Evolutionary conservation across 2,888 invertebrate species (phyloP), one percentile per base, ranked within the genome.

Genomic region (Synanthedon andrenaeformis): DNA sequence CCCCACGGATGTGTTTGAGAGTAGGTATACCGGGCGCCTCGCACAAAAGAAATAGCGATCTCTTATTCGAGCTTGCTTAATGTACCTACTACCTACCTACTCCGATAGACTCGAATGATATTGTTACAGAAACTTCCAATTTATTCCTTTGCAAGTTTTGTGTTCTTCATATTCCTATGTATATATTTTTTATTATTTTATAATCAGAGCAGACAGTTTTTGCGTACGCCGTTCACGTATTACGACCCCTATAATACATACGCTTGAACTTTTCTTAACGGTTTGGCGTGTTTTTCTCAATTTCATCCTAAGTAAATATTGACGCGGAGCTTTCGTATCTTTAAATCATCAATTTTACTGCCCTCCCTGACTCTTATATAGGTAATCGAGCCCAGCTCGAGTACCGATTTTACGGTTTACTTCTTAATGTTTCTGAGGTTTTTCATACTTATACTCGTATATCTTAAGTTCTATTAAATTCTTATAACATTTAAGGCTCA

Each of bases 1-100:
- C 74, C 69, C 70, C 65, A 67, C 64, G 74, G 75, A 74, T 72
- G 66, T 67, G 65, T 68, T 65, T 63, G 58, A 58, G 58, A 54
- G 45, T 54, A 23, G 23, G 23, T 23, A 62, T 10, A 35, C 35
- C 35, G 35, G 63, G 65, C 63, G 65, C 61, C 62, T 59, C 64
- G 68, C 65, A 58, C 66, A 66, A 64, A 66, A 72, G 71, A 70
- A 70, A 70, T 67, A 66, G 68, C 67, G 59, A 67, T 67, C 64
- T 63, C 61, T 71, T 67, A 66, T 65, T 66, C 58, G 58, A 55
- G 63, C 54, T 54, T 54, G 65, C 61, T 58, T 63, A 63, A 64
- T 63, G 60, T 62, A 60, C 23, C 23, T 23, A 23, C 23, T 62
- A 60, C 23, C 23, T 23, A 23, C 23, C 23, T 23, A 23, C 61